Evolutionary conservation across 2,113 vertebrate species (phyloP), one percentile per base, ranked within the genome.

Genomic region (Toxotes jaculatrix): DNA sequence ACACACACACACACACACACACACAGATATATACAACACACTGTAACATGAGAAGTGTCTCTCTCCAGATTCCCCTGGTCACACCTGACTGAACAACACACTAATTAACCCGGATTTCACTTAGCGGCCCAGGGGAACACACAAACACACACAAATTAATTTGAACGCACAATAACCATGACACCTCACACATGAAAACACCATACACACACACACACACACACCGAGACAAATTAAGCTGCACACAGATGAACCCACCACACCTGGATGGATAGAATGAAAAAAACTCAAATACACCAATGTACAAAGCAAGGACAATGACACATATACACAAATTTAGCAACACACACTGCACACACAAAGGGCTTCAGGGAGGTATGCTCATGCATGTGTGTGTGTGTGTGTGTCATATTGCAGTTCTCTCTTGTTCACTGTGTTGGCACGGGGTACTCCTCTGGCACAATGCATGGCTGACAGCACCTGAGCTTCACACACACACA

Each of bases 51-150:
- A 77, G 34, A 38, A 61, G 73, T 7, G 45, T 36, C 81, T 67
- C 80, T 38, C 60, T 76, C 42, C 63, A 57, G 66, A 83, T 51
- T 81, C 27, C 42, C 34, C 63, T n/a, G 66, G 23, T 87, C 87
- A 86, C 88, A 88, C 91, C 85, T 90, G 88, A 67, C 49, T 83
- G 69, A 89, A 77, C 84, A 71, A 60, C 77, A 74, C 59, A 67
- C 71, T 87, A 84, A 91, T 89, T 90, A 86, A 90, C 84, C 88
- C 85, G 14, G 55, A 89, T 91, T 90, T 89, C 82, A 91, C 87
- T 89, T 88, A 83, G 79, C 55, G 14, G 69, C 71, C 68, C 43
- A 0, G n/a, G 64, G 63, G 77, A 32, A 65, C 57, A 57, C 32
- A 72, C 55, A 60, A 32, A 64, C n/a, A 16, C 8, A 14, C 57